phyloP scores from a whole-genome alignment of 1,140 invertebrate genomes.

The Hylaeus anthracinus region DNA sequence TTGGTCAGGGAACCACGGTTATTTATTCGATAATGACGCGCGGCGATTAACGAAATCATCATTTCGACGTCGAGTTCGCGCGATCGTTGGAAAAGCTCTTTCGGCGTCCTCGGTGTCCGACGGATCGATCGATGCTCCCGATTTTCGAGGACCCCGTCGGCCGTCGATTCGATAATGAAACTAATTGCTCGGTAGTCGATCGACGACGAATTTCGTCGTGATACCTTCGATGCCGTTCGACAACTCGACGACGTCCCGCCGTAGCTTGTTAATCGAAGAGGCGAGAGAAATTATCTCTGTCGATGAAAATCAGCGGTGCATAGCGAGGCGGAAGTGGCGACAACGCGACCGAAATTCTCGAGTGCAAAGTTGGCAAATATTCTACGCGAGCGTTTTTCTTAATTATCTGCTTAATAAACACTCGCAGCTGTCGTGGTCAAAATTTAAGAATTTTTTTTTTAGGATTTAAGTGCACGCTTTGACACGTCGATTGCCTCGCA shows the following conservation, averaged over 20 bases:
- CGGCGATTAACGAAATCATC: neutral
- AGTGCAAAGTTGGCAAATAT: too few species aligned
- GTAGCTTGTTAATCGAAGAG: too few species aligned
- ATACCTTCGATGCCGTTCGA: neutral
- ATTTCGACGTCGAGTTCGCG: neutral
- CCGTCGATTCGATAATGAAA: conserved; percentile 4
- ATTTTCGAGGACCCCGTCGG: neutral
- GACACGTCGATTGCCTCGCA: too few species aligned
- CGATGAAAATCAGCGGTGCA: too few species aligned
- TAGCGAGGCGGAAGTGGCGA: too few species aligned
- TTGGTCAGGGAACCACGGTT: neutral
- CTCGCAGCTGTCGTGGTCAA: too few species aligned
- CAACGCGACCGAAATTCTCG: too few species aligned
- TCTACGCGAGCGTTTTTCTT: too few species aligned
- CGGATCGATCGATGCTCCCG: neutral
- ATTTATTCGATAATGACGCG: conserved; percentile 6
- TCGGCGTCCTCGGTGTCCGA: neutral
- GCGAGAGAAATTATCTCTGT: too few species aligned
- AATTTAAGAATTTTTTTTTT: too few species aligned
- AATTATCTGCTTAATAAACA: too few species aligned
- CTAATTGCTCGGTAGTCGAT: neutral
- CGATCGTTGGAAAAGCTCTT: neutral
- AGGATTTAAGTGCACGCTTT: too few species aligned
- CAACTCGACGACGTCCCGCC: neutral
- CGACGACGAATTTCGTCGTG: neutral